Evolutionary conservation across 2,888 invertebrate genomes (phyloP).

Genomic region (Hoplodrina blanda): DNA sequence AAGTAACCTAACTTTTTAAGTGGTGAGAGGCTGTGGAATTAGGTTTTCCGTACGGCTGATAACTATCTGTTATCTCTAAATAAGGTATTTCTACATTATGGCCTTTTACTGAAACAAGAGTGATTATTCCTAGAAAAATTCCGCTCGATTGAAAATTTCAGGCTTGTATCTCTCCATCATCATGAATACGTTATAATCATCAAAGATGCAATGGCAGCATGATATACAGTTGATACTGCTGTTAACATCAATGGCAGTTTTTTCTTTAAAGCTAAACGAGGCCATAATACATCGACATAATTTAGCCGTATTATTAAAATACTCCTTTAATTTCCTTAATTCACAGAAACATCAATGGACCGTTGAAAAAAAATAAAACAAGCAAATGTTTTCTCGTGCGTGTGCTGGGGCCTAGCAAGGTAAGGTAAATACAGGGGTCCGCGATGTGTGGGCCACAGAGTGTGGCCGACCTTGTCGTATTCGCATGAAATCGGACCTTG

Average conservation of each 20-base stretch:
- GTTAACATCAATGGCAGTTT: background rate
- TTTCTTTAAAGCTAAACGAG: too few species aligned
- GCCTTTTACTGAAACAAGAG: background rate
- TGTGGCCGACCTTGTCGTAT: conserved; percentile 41
- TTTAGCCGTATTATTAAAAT: conserved; percentile 2
- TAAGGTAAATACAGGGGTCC: conserved; percentile 44
- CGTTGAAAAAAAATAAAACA: conserved; percentile 16
- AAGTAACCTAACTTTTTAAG: background rate
- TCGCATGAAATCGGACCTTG: conserved; percentile 44
- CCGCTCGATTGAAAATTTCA: too few species aligned
- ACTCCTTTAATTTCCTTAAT: conserved; percentile 5
- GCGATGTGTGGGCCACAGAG: too few species aligned
- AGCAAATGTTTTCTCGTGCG: conserved; percentile 26
- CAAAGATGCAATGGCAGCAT: background rate
- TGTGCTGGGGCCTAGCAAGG: conserved; percentile 43
- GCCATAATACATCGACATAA: too few species aligned
- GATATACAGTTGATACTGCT: background rate
- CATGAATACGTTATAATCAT: too few species aligned
- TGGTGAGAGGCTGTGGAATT: background rate
- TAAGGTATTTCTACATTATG: background rate
- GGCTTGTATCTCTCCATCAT: too few species aligned
- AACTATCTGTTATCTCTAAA: background rate
- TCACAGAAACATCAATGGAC: background rate
- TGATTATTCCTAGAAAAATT: too few species aligned
- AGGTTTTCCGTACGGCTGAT: background rate